A percentile compares a stretch with the other conserved stretches of the same genome.
phyloP scores from a whole-genome alignment of 1,140 invertebrate species.

The Bradysia coprophila region DNA sequence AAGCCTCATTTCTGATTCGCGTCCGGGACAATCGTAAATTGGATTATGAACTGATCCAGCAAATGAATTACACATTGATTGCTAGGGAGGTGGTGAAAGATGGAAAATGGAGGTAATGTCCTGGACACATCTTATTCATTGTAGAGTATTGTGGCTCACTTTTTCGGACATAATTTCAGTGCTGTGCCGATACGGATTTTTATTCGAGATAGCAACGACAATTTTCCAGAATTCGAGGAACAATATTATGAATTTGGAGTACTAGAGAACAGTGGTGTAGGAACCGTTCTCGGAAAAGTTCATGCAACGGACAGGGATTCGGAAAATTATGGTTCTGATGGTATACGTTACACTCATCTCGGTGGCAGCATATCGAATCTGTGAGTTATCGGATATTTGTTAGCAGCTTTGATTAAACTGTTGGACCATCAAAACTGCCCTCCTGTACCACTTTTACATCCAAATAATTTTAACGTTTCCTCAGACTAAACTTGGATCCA shows the following conservation, averaged over 20 bases:
- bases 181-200: constrained; percentile 67
- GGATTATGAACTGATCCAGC: constrained; percentile 68
- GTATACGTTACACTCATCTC: constrained; percentile 72
- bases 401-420: too few species aligned
- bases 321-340: constrained; percentile 64
- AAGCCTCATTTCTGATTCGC: constrained; percentile 77
- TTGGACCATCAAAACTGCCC: too few species aligned
- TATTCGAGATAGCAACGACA: constrained; percentile 85
- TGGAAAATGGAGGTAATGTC: constrained; percentile 16
- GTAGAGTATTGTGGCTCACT: too few species aligned
- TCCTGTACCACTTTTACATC: too few species aligned
- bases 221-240: constrained; percentile 75
- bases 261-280: constrained; percentile 64
- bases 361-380: constrained; percentile 56
- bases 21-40: constrained; percentile 67
- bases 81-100: constrained; percentile 60
- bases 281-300: constrained; percentile 65
- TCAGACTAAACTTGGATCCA: constrained; percentile 61
- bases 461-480: too few species aligned
- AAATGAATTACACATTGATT: constrained; percentile 68
- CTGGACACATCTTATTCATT: too few species aligned
- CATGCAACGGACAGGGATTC: constrained; percentile 72
- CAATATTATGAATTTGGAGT: constrained; percentile 57
- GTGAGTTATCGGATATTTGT: constrained; percentile 36
- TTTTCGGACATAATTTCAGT: too few species aligned